Base-by-base conservation (phyloP, 2,888 invertebrate genomes). In the Carabus problematicus region DNA sequence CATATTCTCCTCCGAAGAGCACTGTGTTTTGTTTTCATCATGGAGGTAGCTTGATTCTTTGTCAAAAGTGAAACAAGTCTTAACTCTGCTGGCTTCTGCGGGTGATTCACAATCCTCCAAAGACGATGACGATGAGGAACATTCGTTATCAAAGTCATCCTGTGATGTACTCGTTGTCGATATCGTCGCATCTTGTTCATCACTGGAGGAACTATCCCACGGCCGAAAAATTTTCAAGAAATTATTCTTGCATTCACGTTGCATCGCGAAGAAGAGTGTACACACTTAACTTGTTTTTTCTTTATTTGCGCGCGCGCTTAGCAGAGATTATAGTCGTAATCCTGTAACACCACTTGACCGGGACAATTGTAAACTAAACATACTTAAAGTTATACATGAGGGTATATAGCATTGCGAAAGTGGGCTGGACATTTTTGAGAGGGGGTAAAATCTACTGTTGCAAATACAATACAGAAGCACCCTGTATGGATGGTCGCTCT, bases 151-250 rank as follows among this genome's bases (percentile, higher is more conserved):
- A 54, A 54, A n/a, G n/a, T 74, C 73, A 40, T 76, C 76, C 43
- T 76, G 75, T 14, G 49, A 49, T 8, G 49, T 85, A 86, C 3
- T 29, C 0, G 87, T 87, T 0, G 87, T 87, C 0, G 87, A 86
- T 0, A 87, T 83, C 0, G 87, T 87, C 0, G 83, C 82, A 71
- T 88, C 87, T 80, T 87, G 87, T 72, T 84, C 81, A 14, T 68
- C 40, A 8, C 39, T 61, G 39, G 18, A 11, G 6, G 19, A 29
- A 19, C 16, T 43, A 71, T 76, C 76, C 77, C 77, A 77, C 8
- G 77, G 77, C 29, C 77, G 71, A 70, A 77, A 77, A 47, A 77
- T 76, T 61, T 76, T 76, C 55, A 68, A 29, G 29, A 29, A 29
- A 29, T 29, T 29, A 45, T 3, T 45, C 7, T 12, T 12, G 45